phyloP scores from a whole-genome alignment of 2,888 invertebrate species.

The Acanthacorydalis orientalis region DNA sequence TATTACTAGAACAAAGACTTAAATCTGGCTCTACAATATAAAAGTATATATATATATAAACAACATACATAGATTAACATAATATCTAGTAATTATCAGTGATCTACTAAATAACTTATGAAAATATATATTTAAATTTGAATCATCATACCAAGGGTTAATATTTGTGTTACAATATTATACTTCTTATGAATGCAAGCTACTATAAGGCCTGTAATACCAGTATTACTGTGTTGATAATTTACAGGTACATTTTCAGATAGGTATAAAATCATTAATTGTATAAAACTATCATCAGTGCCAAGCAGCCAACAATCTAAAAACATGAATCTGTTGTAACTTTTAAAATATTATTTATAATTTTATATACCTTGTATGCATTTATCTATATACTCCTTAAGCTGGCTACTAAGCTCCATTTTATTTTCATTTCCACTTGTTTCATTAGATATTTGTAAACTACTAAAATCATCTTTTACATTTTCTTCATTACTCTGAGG shows the following conservation, averaged over 20 bases:
- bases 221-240: constrained; percentile 46
- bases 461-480: constrained; percentile 22
- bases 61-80: neutral
- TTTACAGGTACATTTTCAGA: constrained; percentile 62
- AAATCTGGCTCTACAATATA: constrained; percentile 35
- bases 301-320: constrained; percentile 30
- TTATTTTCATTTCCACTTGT: neutral
- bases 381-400: neutral
- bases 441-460: constrained; percentile 17
- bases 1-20: constrained; percentile 38
- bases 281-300: constrained; percentile 49
- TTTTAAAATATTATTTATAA: neutral
- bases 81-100: neutral
- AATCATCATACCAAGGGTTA: constrained; percentile 49
- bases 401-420: neutral
- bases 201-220: constrained; percentile 60
- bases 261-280: constrained; percentile 60
- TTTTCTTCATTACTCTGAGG: constrained; percentile 10
- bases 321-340: constrained; percentile 3
- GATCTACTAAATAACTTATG: too few species aligned
- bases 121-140: neutral
- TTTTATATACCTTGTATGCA: neutral
- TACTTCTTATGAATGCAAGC: constrained; percentile 55
- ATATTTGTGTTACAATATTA: constrained; percentile 48
- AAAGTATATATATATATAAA: neutral